Evolutionary conservation across 2,113 vertebrate genomes (phyloP), one percentile per base, ranked within the genome.

Genomic region (Daboia siamensis): DNA sequence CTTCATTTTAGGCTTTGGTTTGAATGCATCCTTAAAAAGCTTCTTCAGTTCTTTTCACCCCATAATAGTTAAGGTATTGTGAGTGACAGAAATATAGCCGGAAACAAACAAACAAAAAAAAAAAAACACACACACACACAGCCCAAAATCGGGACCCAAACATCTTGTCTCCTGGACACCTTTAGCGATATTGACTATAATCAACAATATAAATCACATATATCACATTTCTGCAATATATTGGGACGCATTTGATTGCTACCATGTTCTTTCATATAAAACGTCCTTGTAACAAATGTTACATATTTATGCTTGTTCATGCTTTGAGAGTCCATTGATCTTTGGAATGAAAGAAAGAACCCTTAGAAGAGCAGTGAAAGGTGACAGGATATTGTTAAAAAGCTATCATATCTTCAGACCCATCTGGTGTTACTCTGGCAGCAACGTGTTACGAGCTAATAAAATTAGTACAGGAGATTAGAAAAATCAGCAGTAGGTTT

Each of bases 351-450:
- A 97, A 90, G 94, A 57, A 95, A 94, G 94, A 96, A 85, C 91
- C 96, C 59, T 97, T 96, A 96, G 92, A 96, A 91, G 69, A 94
- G 74, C 95, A 97, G 95, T 95, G 94, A 93, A 93, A 94, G 95
- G 96, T 97, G 95, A 95, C 91, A 97, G 85, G 95, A 96, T 96
- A 96, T 96, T 97, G 95, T 97, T 96, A 94, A 97, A 96, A 97
- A 96, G 90, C 93, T 92, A 97, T 96, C 92, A 93, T 90, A 91
- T 93, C 93, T 96, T 96, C 93, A 96, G 91, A 96, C 93, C 94
- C 96, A 96, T 97, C 96, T 97, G 94, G 90, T 93, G 96, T 87
- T 92, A 94, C 94, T 87, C 61, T 93, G 93, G 89, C 93, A 96
- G 74, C 94, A 95, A 93, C 33, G 29, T 94, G 91, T 92, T 96